phyloP scores from a whole-genome alignment of 2,113 vertebrate genomes.

The Corythoichthys haematopterus region DNA sequence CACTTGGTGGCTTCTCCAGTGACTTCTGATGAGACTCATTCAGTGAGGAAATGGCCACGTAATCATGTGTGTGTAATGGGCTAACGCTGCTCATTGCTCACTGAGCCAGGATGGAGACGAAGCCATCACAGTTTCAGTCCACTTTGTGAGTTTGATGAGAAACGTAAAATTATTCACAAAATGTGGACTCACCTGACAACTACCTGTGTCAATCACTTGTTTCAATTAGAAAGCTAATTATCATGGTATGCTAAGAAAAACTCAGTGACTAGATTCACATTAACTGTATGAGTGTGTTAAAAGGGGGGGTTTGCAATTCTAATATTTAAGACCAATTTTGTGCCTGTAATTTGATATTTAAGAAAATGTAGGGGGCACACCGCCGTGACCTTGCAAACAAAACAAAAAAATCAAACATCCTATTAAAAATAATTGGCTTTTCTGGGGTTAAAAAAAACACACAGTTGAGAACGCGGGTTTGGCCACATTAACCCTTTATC shows the following conservation, averaged over 20 bases:
- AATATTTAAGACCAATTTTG: no score
- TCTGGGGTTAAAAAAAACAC: no score
- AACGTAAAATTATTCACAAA: background rate
- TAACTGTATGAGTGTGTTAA: no score
- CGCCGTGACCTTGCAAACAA: no score
- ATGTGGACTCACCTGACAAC: slow-evolving; percentile 13
- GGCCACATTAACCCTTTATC: no score
- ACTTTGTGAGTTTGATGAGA: slow-evolving; percentile 27
- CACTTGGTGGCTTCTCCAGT: slow-evolving; percentile 71
- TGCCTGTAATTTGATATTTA: background rate
- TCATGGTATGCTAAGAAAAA: slow-evolving; percentile 5
- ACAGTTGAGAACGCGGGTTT: no score
- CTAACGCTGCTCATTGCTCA: slow-evolving; percentile 72
- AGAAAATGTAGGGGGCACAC: no score
- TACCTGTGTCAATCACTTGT: slow-evolving; percentile 22
- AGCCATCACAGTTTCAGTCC: slow-evolving; percentile 26
- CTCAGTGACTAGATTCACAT: background rate
- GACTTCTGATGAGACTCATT: slow-evolving; percentile 72
- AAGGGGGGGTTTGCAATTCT: no score
- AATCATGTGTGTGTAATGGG: slow-evolving; percentile 74
- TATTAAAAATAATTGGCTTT: no score
- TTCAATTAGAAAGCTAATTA: slow-evolving; percentile 4
- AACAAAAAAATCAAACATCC: no score
- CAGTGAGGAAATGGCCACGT: slow-evolving; percentile 67
- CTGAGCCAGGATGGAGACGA: slow-evolving; percentile 47